These are phyloP conservation scores for Calameuta filiformis DNA, from an alignment of 2,888 invertebrate species.

Conservation along the genomic window DNA sequence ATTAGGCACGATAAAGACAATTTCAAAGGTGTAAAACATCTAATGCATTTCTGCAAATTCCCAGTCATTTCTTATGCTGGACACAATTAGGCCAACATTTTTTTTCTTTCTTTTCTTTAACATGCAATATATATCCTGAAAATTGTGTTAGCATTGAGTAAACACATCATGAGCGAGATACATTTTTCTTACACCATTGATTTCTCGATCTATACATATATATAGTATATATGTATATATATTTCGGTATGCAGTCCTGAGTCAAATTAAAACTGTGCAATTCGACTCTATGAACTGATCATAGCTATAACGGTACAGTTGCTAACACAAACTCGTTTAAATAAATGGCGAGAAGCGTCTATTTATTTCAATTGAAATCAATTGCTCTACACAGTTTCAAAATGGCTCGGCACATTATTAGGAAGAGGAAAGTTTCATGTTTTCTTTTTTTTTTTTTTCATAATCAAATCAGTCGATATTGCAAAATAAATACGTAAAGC, in stretches of 20 bases:
- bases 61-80: not conserved
- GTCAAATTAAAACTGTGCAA: not conserved
- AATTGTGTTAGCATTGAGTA: slow-evolving; percentile 21
- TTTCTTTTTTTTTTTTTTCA: not conserved
- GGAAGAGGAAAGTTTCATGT: not conserved
- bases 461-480: not conserved
- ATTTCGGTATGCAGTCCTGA: not conserved
- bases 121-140: slow-evolving; percentile 5
- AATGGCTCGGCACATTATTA: not conserved
- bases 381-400: not conserved
- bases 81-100: slow-evolving; percentile 13
- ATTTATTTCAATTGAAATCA: not conserved
- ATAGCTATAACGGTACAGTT: not conserved
- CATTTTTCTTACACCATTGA: slow-evolving; percentile 61
- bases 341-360: not conserved
- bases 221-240: slow-evolving; percentile 4
- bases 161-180: slow-evolving; percentile 25
- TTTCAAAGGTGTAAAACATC: slow-evolving; percentile 59
- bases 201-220: slow-evolving; percentile 31
- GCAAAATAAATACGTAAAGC: not conserved
- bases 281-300: not conserved
- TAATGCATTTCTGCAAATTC: slow-evolving; percentile 34
- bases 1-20: slow-evolving; percentile 2
- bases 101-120: slow-evolving; percentile 8
- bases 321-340: not conserved